A percentile compares a stretch with the other conserved stretches of the same genome.
Conservation (phyloP, 2,113 vertebrate species). For the Opisthocomus hoazin region DNA sequence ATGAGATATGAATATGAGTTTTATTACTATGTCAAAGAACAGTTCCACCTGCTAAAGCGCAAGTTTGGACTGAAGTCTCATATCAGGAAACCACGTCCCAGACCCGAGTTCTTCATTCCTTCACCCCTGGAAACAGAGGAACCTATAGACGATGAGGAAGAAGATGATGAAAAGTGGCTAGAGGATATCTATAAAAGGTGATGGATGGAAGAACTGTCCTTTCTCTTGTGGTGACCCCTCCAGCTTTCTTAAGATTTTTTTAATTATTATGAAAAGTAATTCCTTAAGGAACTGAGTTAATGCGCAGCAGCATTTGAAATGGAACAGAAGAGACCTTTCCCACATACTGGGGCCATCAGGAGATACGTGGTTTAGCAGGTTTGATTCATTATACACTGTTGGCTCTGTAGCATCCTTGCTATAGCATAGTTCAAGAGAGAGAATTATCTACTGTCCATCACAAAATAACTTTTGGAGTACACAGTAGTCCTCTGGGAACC, state of each 20-base stretch:
- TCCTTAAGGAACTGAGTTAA: conserved; percentile 67
- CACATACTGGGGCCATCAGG: conserved; percentile 59
- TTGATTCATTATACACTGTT: conserved; percentile 44
- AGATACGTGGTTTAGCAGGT: conserved; percentile 72
- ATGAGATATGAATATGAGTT: conserved; percentile 97
- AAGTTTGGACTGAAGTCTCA: conserved; percentile 92
- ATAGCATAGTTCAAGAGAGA: not conserved
- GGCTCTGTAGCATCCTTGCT: conserved; percentile 31
- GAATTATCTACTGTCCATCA: conserved; percentile 22
- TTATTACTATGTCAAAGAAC: conserved; percentile 94
- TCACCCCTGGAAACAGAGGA: conserved; percentile 86
- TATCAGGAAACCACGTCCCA: conserved; percentile 59
- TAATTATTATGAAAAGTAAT: conserved; percentile 60
- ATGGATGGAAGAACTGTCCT: conserved; percentile 48
- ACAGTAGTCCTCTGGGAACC: not conserved
- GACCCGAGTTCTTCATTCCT: conserved; percentile 81
- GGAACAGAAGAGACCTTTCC: conserved; percentile 32
- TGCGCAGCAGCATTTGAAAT: conserved; percentile 64
- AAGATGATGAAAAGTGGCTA: conserved; percentile 88
- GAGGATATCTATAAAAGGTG: conserved; percentile 86
- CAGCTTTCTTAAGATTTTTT: conserved; percentile 63
- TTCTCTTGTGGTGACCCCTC: conserved; percentile 24
- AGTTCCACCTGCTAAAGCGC: conserved; percentile 93
- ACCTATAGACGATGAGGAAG: conserved; percentile 81
- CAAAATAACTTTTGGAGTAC: conserved; percentile 54